These are phyloP conservation scores for Aricia artaxerxes DNA, from an alignment of 2,888 invertebrate species.

Conservation along the genomic window DNA sequence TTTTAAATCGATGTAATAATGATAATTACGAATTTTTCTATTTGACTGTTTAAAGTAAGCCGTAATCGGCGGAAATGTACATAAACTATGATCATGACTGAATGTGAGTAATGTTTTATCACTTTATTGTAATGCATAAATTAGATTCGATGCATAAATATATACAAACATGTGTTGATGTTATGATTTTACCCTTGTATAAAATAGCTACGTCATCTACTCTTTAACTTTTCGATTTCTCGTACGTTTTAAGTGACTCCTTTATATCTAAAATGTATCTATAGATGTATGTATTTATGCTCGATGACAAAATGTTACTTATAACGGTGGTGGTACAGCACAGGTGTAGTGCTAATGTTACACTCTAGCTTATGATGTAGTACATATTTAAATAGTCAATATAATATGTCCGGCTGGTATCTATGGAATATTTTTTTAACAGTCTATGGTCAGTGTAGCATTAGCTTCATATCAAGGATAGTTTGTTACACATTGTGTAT, in stretches of 20 bases:
- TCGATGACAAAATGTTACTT: background rate
- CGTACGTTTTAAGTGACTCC: background rate
- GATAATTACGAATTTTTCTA: constrained; percentile 61
- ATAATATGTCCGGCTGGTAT: background rate
- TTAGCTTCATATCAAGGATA: constrained; percentile 47
- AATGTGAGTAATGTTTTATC: constrained; percentile 30
- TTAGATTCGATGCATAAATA: constrained; percentile 30
- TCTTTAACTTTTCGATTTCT: background rate
- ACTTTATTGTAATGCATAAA: constrained; percentile 44
- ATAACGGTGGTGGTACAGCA: constrained; percentile 30
- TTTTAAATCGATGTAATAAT: constrained; percentile 54
- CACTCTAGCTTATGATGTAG: constrained; percentile 8
- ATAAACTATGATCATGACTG: constrained; percentile 48
- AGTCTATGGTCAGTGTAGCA: constrained; percentile 38
- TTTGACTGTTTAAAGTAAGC: constrained; percentile 59
- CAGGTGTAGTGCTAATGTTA: constrained; percentile 29
- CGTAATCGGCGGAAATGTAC: constrained; percentile 56
- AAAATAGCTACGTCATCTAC: background rate
- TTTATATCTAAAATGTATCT: background rate
- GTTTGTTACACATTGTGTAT: constrained; percentile 43
- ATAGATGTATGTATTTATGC: constrained; percentile 23
- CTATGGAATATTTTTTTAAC: constrained; percentile 20
- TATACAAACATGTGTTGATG: background rate
- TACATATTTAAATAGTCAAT: background rate
- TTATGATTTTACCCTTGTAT: background rate